phyloP scores from a whole-genome alignment of 1,140 invertebrate genomes.

The Lethrus apterus region DNA sequence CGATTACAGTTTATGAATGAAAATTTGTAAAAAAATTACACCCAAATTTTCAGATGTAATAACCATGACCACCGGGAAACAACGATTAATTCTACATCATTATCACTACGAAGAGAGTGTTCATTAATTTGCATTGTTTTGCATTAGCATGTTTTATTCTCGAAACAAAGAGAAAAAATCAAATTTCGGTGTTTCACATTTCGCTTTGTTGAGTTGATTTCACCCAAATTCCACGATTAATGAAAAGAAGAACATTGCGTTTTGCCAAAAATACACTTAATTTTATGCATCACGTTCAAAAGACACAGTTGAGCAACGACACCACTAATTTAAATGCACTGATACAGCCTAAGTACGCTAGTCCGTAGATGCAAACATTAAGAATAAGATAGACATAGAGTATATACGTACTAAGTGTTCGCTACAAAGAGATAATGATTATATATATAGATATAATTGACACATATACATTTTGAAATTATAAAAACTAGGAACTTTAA shows the following conservation, averaged over 20 bases:
- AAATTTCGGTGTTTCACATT: no score
- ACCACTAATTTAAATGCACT: constrained; percentile 35
- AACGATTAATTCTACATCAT: constrained; percentile 18
- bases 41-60: constrained; percentile 13
- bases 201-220: no score
- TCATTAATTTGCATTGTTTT: constrained; percentile 29
- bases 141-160: constrained; percentile 1
- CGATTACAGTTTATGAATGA: not conserved
- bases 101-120: constrained; percentile 14
- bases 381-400: constrained; percentile 30
- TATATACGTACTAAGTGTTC: constrained; percentile 14
- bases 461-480: constrained; percentile 25
- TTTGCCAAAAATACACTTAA: constrained; percentile 38
- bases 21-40: not conserved
- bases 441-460: constrained; percentile 35
- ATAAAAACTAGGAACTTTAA: constrained; percentile 2
- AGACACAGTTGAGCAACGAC: constrained; percentile 38
- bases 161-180: constrained; percentile 1
- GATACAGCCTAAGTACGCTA: constrained; percentile 26
- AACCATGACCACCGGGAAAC: constrained; percentile 29
- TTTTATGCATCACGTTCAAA: constrained; percentile 16
- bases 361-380: constrained; percentile 21
- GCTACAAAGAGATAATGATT: constrained; percentile 25
- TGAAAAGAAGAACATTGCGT: constrained; percentile 28
- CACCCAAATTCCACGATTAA: constrained; percentile 38